Base-by-base conservation (phyloP, 2,797 vertebrate genomes). In the Coendou prehensilis region DNA sequence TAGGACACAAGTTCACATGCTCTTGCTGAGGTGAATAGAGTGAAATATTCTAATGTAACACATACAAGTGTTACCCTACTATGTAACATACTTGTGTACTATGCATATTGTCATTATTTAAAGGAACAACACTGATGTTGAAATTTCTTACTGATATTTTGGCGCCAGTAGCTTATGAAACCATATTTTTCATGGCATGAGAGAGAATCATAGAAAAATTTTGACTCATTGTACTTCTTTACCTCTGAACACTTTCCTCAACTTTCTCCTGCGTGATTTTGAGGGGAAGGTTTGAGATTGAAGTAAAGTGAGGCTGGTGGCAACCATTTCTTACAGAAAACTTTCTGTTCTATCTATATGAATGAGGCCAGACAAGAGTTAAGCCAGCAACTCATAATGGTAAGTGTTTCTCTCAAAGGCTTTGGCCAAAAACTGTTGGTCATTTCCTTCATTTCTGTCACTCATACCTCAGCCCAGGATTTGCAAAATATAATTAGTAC, bases 181-280 rank as follows among this genome's bases (percentile, higher is more conserved):
- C 1, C 0, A 9, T 64, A 41, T 50, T 78, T 96, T 56, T 56
- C 26, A 84, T 28, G 8, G 4, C 22, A n/a, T 8, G 0, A 30
- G 8, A 76, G 41, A 87, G 50, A 79, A 56, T 4, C 10, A 61
- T 50, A 9, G 71, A 78, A 18, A 4, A 69, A 79, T 88, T 75
- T 41, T 41, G 28, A 79, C 4, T 64, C 14, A 64, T 23, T 88
- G 6, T 2, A 14, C 8, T 83, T 85, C 52, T 86, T 22, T 69
- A 20, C 0, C 2, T 18, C 9, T 59, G 7, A 18, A 61, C 9
- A 9, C 9, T 89, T 64, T 69, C 26, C 52, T 26, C 3, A 33
- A 28, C 28, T 85, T 91, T 81, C 15, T 85, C 20, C 28, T 94
- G 22, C 87, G 7, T 47, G 67, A 93, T 89, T 94, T 73, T 78